These are phyloP conservation scores for Apolygus lucorum DNA, from an alignment of 1,140 invertebrate species.

Conservation along the genomic window DNA sequence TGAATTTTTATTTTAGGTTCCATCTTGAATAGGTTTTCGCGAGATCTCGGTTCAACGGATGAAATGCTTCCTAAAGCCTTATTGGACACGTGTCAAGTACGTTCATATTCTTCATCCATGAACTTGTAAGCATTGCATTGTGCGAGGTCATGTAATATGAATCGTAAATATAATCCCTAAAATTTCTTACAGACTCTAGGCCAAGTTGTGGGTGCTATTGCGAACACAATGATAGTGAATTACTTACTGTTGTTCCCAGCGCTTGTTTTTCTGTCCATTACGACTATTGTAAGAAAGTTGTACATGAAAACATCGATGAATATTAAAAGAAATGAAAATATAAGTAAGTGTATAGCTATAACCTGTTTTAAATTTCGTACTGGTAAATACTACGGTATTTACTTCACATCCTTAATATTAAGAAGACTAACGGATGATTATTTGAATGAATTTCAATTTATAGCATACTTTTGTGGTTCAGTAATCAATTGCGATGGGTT, in stretches of 20 bases:
- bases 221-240: constrained; percentile 45
- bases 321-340: constrained; percentile 77
- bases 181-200: background rate
- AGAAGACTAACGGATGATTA: too few species aligned
- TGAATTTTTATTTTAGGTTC: constrained; percentile 56
- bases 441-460: too few species aligned
- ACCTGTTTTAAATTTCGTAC: too few species aligned
- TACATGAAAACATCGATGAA: constrained; percentile 74
- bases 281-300: constrained; percentile 62
- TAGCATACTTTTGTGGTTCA: too few species aligned
- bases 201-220: constrained; percentile 19
- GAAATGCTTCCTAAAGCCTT: constrained; percentile 66
- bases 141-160: too few species aligned
- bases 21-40: constrained; percentile 77
- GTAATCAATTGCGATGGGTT: too few species aligned
- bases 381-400: too few species aligned
- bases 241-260: constrained; percentile 64
- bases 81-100: constrained; percentile 62
- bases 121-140: too few species aligned
- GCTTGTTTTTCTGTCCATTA: constrained; percentile 56
- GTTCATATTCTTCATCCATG: too few species aligned
- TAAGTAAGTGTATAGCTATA: too few species aligned
- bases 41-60: constrained; percentile 74
- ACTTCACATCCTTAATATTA: too few species aligned
- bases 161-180: too few species aligned